Percentiles rank a stretch among this genome's conserved stretches.
Evolutionary conservation across 2,888 invertebrate genomes (phyloP).

Genomic region (Linnaemya vulpina): DNA sequence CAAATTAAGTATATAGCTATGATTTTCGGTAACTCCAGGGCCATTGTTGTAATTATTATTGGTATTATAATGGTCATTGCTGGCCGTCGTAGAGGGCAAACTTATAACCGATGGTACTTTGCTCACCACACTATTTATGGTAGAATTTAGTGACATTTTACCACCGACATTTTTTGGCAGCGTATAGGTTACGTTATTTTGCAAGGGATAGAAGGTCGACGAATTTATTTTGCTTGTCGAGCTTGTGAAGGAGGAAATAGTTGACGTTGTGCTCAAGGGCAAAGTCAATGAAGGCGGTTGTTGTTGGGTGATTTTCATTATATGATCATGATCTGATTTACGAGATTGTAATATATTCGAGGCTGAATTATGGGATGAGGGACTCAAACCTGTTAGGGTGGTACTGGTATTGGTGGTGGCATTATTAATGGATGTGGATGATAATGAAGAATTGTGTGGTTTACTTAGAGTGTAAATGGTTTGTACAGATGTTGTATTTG

Average conservation of each 20-base stretch:
- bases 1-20: constrained; percentile 11
- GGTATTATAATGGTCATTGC: constrained; percentile 5
- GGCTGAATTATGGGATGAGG: constrained; percentile 31
- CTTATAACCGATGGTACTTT: constrained; percentile 83
- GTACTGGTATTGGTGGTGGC: constrained; percentile 29
- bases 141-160: constrained; percentile 82
- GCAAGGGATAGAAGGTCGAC: constrained; percentile 82
- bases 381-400: constrained; percentile 52
- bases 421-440: constrained; percentile 59
- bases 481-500: constrained; percentile 76
- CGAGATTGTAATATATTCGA: constrained; percentile 64
- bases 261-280: constrained; percentile 75
- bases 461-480: constrained; percentile 79
- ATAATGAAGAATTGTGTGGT: constrained; percentile 70
- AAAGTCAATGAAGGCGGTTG: constrained; percentile 79
- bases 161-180: constrained; percentile 82
- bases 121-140: constrained; percentile 82
- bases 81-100: constrained; percentile 77
- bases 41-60: neutral
- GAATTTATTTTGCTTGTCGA: constrained; percentile 81
- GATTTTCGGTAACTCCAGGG: constrained; percentile 51
- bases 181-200: constrained; percentile 82
- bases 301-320: constrained; percentile 71
- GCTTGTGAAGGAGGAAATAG: constrained; percentile 67
- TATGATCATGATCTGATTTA: constrained; percentile 74